Base-by-base conservation (phyloP, 2,797 vertebrate species). In the Cuculus canorus region DNA sequence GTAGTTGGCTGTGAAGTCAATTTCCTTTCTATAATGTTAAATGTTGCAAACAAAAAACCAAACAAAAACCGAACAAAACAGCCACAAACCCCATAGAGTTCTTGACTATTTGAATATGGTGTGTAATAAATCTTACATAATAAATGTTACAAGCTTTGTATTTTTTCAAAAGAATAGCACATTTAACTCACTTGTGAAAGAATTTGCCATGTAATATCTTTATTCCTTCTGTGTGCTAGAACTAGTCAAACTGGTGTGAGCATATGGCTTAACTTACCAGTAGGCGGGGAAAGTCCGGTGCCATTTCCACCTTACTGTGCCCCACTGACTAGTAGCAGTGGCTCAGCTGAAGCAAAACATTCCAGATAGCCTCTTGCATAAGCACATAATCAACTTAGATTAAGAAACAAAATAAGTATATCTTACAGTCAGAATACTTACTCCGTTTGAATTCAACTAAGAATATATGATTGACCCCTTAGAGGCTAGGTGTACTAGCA, bases 381-480 rank as follows among this genome's bases (percentile, higher is more conserved):
- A 96, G 76, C 61, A 65, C 72, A 39, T 95, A 91, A 96, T 92
- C 87, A 91, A 89, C 91, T 95, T 96, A 93, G 5, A 12, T 82
- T 87, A 85, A 91, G 92, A 78, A 93, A 94, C 61, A 59, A 86
- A 90, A 50, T 48, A 80, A 87, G 56, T 86, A 78, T 78, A 45
- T 87, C 37, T 53, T 71, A 65, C 17, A 53, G 21, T 76, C 43
- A 68, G 76, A 83, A 39, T 68, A 12, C 32, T 68, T 61, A 39
- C 22, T 90, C 15, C 4, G 4, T 91, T 91, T 81, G 61, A 91
- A 48, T 83, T 95, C 65, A 68, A 21, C 24, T 72, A 50, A 4
- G 0, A 47, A 32, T 66, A 23, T 71, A 1, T 78, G 54, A 61
- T 13, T 90, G 72, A 81, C 50, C 39, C 47, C 23, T 86, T 70